A percentile compares a stretch with the other conserved stretches of the same genome.
phyloP scores from a whole-genome alignment of 2,888 invertebrate genomes.

The Leptogaster cylindrica region DNA sequence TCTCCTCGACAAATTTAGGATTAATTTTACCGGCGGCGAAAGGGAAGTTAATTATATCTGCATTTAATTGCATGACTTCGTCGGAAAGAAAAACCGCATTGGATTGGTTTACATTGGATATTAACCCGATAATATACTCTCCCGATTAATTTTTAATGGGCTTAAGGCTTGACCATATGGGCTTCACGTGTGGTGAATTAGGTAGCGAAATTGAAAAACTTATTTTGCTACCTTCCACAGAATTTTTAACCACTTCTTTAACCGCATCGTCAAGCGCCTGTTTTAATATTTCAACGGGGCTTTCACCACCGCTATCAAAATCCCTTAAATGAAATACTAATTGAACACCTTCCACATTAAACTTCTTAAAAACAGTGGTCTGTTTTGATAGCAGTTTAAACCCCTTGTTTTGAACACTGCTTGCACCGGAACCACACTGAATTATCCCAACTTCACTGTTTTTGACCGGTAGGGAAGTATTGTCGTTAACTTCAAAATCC shows the following conservation, averaged over 20 bases:
- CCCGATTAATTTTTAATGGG: constrained; percentile 16
- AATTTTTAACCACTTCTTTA: background rate
- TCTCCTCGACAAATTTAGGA: background rate
- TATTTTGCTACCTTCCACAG: constrained; percentile 28
- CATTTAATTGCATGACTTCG: constrained; percentile 18
- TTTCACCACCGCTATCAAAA: background rate
- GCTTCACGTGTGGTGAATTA: constrained; percentile 10
- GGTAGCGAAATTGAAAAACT: constrained; percentile 29
- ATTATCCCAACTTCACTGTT: background rate
- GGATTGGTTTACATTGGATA: constrained; percentile 26
- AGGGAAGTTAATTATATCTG: background rate
- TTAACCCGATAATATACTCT: constrained; percentile 20
- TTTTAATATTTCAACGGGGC: background rate
- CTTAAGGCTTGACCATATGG: constrained; percentile 22
- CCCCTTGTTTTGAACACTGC: constrained; percentile 5
- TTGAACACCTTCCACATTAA: background rate
- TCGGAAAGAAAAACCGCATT: constrained; percentile 16
- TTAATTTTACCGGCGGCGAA: constrained; percentile 4
- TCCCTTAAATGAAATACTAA: background rate
- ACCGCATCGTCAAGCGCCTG: background rate
- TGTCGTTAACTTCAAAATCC: background rate
- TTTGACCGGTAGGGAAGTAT: background rate
- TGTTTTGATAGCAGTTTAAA: constrained; percentile 1
- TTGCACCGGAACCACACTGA: background rate
- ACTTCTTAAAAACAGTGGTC: background rate